Percentiles rank a stretch among this genome's conserved stretches.
Evolutionary conservation across 2,888 invertebrate genomes (phyloP).

Genomic region (Nomada hirtipes): DNA sequence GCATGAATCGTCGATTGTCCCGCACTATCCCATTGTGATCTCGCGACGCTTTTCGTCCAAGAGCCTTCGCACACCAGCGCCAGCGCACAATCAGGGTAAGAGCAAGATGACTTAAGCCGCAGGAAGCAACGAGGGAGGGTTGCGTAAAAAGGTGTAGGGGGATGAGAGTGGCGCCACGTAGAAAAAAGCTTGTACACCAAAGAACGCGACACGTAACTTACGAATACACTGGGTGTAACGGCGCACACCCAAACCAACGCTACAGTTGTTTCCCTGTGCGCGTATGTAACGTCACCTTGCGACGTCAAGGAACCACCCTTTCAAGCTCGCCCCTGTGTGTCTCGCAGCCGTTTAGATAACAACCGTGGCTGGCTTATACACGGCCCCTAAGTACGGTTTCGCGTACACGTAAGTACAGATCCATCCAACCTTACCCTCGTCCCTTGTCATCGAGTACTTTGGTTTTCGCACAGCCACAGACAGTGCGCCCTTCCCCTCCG

Average conservation of each 20-base stretch:
- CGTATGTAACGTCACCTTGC: slow-evolving; percentile 27
- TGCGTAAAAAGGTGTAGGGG: slow-evolving; percentile 52
- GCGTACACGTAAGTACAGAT: slow-evolving; percentile 45
- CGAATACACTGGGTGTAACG: slow-evolving; percentile 27
- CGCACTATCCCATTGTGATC: slow-evolving; percentile 58
- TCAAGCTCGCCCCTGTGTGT: slow-evolving; percentile 35
- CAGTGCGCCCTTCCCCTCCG: neutral
- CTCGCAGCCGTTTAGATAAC: slow-evolving; percentile 37
- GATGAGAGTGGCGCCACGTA: slow-evolving; percentile 35
- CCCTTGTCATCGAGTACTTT: slow-evolving; percentile 41
- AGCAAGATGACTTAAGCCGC: slow-evolving; percentile 44
- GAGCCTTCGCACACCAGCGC: slow-evolving; percentile 45
- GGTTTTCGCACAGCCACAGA: slow-evolving; percentile 38
- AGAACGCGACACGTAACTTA: slow-evolving; percentile 47
- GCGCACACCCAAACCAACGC: too few species aligned
- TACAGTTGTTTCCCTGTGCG: neutral
- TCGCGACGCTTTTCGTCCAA: slow-evolving; percentile 50
- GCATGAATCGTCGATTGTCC: slow-evolving; percentile 54
- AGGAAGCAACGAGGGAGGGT: neutral
- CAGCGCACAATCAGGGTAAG: slow-evolving; percentile 58
- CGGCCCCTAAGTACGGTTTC: slow-evolving; percentile 17
- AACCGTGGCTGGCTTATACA: slow-evolving; percentile 10
- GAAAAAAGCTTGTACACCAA: slow-evolving; percentile 30
- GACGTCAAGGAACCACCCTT: slow-evolving; percentile 46
- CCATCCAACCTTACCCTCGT: slow-evolving; percentile 39